Base-by-base conservation (phyloP, 2,797 vertebrate species). In the Chelmon rostratus region DNA sequence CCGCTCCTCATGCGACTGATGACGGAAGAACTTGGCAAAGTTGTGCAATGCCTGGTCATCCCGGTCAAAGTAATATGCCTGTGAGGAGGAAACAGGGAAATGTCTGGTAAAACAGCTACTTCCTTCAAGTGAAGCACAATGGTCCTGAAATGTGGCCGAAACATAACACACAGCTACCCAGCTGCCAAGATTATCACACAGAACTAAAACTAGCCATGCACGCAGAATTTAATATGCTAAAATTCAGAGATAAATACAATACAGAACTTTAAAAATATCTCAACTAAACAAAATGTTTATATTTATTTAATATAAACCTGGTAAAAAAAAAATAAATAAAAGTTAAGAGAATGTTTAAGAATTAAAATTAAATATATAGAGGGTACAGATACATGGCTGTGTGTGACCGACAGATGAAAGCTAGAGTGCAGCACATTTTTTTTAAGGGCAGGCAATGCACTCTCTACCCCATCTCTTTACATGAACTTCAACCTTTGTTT, bases 51-150 rank as follows among this genome's bases (percentile, higher is more conserved):
- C 97, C 94, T 97, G 95, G 82, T 99, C 98, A 59, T 99, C 98
- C 6, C 97, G 96, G 88, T 99, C 97, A 58, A 99, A 99, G 89
- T 96, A 99, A 86, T 96, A 99, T 0, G 94, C 94, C 98, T 99
- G 86, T 8, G 19, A 70, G n/a, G 13, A 77, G 13, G 7, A 75
- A 25, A 42, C 8, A 33, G 1, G 0, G 0, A 23, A 67, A 33
- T 42, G 13, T 9, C 16, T 1, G 18, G 5, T 11, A 25, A 63
- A 25, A 0, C 1, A 33, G 1, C 9, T 5, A 58, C 57, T 62
- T 76, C 6, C 21, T 35, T 68, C 37, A 37, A 28, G 8, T 57
- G 5, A 69, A 57, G 18, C 13, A 38, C 31, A 65, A 35, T 25
- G 0, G 2, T 31, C 23, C 5, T 19, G 3, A 61, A 58, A 72